Percentiles rank a stretch among this genome's conserved stretches.
These are phyloP conservation scores for Cantharis flavilabris DNA, from an alignment of 2,888 invertebrate species.

Conservation along the genomic window DNA sequence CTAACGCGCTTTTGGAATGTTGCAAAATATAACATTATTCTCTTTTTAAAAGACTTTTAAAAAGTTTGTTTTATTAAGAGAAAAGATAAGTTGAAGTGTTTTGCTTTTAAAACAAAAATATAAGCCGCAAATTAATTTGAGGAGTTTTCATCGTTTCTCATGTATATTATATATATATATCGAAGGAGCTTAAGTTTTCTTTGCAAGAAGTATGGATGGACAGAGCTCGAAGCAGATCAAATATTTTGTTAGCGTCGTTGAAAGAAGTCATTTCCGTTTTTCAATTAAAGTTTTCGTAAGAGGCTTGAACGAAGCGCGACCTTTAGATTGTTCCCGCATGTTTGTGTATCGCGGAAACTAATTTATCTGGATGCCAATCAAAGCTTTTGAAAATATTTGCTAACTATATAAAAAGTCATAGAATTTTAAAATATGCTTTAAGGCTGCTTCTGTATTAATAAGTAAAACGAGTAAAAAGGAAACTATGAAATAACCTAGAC, in stretches of 20 bases:
- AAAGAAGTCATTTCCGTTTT: slow-evolving; percentile 40
- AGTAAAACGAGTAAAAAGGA: background rate
- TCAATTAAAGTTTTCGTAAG: slow-evolving; percentile 43
- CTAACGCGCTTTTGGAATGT: background rate
- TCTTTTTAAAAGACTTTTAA: background rate
- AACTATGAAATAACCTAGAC: background rate
- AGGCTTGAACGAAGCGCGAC: slow-evolving; percentile 35
- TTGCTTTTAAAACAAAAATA: slow-evolving; percentile 8
- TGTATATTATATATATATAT: background rate
- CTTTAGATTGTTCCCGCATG: slow-evolving; percentile 33
- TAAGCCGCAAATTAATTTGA: slow-evolving; percentile 23
- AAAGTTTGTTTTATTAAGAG: background rate
- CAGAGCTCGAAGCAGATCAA: slow-evolving; percentile 22
- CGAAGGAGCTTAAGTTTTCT: slow-evolving; percentile 15
- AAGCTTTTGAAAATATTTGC: slow-evolving; percentile 40
- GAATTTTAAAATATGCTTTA: slow-evolving; percentile 32
- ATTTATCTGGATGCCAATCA: slow-evolving; percentile 44
- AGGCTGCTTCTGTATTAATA: background rate
- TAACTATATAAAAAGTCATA: slow-evolving; percentile 25
- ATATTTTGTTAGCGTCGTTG: slow-evolving; percentile 27
- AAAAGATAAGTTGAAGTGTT: slow-evolving; percentile 1
- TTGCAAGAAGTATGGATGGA: slow-evolving; percentile 15
- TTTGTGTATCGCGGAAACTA: slow-evolving; percentile 42
- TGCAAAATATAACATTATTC: background rate
- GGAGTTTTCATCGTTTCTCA: slow-evolving; percentile 6